These are phyloP conservation scores for Noctuana brunneofusca DNA, from an alignment of 2,888 invertebrate genomes.

Conservation along the genomic window DNA sequence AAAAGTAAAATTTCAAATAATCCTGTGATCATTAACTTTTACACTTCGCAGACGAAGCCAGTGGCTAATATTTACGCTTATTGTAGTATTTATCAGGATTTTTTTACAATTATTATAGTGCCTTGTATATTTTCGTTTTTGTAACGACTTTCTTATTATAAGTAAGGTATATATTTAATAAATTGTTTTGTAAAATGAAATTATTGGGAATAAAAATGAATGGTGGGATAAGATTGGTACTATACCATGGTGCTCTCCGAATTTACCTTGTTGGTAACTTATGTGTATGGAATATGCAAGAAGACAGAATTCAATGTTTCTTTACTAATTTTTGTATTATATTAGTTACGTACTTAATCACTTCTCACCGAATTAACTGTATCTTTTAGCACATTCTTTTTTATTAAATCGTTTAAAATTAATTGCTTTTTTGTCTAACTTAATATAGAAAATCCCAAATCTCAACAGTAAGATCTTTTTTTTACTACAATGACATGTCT, in stretches of 20 bases:
- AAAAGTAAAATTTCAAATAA: neutral
- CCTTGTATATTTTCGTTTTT: conserved; percentile 23
- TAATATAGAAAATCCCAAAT: too few relatives aligned
- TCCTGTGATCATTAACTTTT: conserved; percentile 9
- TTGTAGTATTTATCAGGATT: conserved; percentile 11
- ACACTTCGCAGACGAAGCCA: conserved; percentile 5
- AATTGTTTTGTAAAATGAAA: neutral
- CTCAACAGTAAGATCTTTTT: too few relatives aligned
- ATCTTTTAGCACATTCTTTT: conserved; percentile 53
- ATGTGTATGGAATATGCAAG: conserved; percentile 22
- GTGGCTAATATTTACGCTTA: conserved; percentile 25
- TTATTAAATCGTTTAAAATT: conserved; percentile 40
- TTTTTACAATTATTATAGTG: conserved; percentile 25
- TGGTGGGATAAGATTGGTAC: conserved; percentile 38
- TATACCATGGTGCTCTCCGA: conserved; percentile 40
- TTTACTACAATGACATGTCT: too few relatives aligned
- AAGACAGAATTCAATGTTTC: conserved; percentile 18
- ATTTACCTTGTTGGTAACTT: conserved; percentile 28
- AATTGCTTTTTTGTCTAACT: neutral
- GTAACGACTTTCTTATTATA: neutral
- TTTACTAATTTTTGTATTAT: conserved; percentile 34
- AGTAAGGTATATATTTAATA: neutral
- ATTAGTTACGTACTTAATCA: conserved; percentile 51
- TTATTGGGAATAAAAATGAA: neutral
- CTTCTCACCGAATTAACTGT: conserved; percentile 79